Evolutionary conservation across 2,113 vertebrate species (phyloP).

Genomic region (Lagopus leucura): DNA sequence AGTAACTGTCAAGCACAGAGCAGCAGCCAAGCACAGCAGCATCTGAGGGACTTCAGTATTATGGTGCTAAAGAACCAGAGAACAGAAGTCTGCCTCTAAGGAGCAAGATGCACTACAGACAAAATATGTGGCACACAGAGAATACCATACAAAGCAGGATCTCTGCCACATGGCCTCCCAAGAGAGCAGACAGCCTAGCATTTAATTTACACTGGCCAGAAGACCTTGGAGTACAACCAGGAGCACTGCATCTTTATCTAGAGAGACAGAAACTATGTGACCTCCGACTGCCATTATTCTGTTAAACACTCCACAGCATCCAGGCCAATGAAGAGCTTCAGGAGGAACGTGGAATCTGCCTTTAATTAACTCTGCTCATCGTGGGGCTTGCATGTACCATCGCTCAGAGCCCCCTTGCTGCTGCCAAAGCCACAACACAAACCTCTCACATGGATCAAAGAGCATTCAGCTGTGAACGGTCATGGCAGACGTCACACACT

Average conservation of each 20-base stretch:
- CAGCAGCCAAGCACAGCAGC: not conserved
- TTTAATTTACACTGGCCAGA: not conserved
- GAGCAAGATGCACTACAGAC: not conserved
- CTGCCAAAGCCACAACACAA: not conserved
- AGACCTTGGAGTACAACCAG: not conserved
- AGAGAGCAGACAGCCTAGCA: not conserved
- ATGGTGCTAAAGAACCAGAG: not conserved
- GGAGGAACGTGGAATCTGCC: not conserved
- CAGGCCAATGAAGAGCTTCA: not conserved
- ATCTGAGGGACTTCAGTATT: not conserved
- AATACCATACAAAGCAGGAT: not conserved
- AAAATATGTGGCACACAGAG: not conserved
- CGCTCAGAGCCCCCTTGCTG: not conserved
- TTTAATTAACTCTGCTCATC: slow-evolving; percentile 12
- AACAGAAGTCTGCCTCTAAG: not conserved
- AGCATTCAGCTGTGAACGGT: not conserved
- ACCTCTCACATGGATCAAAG: not conserved
- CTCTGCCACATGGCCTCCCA: not conserved
- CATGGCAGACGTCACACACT: not conserved
- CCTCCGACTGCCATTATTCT: not conserved
- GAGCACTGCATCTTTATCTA: not conserved
- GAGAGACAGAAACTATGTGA: not conserved
- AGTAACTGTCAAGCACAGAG: not conserved
- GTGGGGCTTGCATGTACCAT: not conserved
- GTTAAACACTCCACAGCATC: slow-evolving; percentile 18